Conservation (phyloP, 1,140 invertebrate genomes). For the Streblospio benedicti region DNA sequence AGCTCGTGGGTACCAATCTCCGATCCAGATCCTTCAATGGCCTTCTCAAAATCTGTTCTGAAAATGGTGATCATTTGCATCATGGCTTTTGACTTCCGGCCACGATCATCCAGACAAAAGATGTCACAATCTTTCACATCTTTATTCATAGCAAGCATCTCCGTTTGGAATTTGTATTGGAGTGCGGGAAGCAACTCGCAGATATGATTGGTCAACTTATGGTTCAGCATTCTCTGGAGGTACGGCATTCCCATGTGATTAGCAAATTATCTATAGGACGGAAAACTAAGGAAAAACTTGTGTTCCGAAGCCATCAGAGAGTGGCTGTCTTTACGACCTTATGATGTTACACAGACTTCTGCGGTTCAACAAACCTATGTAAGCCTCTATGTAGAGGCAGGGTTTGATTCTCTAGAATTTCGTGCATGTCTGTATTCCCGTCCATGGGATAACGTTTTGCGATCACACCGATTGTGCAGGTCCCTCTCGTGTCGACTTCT, state of each 20-base stretch:
- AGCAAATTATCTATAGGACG: conserved; percentile 69
- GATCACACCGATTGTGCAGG: no score
- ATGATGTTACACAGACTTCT: conserved; percentile 97
- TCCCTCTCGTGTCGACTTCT: conserved; percentile 57
- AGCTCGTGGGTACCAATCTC: conserved; percentile 87
- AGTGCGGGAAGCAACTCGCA: conserved; percentile 90
- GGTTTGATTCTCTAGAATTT: conserved; percentile 95
- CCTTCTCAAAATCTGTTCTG: conserved; percentile 94
- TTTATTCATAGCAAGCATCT: conserved; percentile 85
- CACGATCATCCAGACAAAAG: conserved; percentile 93
- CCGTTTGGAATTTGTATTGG: conserved; percentile 90
- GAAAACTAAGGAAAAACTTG: conserved; percentile 82
- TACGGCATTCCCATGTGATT: conserved; percentile 95
- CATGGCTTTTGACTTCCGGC: conserved; percentile 98
- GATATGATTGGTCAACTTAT: conserved; percentile 98
- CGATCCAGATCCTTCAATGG: conserved; percentile 92
- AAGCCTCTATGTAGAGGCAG: conserved; percentile 79
- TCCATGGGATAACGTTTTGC: conserved; percentile 99
- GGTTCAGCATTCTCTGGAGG: conserved; percentile 91
- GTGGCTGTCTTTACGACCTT: conserved; percentile 93
- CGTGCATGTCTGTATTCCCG: conserved; percentile 95
- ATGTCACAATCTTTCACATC: conserved; percentile 99
- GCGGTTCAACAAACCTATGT: conserved; percentile 91
- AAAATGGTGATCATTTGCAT: conserved; percentile 98
- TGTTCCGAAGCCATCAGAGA: conserved; percentile 87